Evolutionary conservation across 2,113 vertebrate genomes (phyloP), one percentile per base, ranked within the genome.

Genomic region (Pogonocichla stellata): DNA sequence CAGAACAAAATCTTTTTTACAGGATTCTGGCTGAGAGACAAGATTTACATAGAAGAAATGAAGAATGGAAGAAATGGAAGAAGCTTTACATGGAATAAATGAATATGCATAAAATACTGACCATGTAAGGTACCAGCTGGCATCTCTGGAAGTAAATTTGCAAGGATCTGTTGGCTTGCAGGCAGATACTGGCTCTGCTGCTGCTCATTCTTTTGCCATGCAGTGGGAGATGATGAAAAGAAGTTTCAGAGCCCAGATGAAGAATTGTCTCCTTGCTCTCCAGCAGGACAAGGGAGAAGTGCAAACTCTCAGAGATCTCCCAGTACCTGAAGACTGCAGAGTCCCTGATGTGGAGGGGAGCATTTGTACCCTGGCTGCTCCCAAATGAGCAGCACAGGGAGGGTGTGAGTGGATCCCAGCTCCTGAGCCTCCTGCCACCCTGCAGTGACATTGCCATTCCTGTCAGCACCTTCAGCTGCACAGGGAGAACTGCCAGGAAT

Each of bases 191-290:
- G 50, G n/a, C 40, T 79, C 66, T 90, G 61, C 43, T 90, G 45
- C 57, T 90, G 62, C 16, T 94, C 25, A 5, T 36, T 28, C 8
- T 77, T 88, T 73, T 86, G 33, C 24, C 33, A 22, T 29, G 33
- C 45, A 58, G 23, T 26, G 20, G 26, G 66, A 78, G 42, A 17
- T 38, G 60, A 72, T 82, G 42, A 15, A 40, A 84, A 23, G 40
- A 14, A 33, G 11, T 81, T 54, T 84, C 12, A 38, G 64, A 86
- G 28, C 19, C 31, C 51, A 58, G 43, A 34, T 61, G 33, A 86
- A 47, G 10, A 60, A 64, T 38, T 4, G 1, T 31, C 58, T 53
- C 6, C 9, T 0, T 0, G 8, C 10, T 45, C 74, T 86, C 48
- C 67, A 77, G 50, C 58, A 80, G 64, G 31, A 62, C 12, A 26